These are phyloP conservation scores for Heterochromis multidens DNA, from an alignment of 2,113 vertebrate species.

Conservation along the genomic window DNA sequence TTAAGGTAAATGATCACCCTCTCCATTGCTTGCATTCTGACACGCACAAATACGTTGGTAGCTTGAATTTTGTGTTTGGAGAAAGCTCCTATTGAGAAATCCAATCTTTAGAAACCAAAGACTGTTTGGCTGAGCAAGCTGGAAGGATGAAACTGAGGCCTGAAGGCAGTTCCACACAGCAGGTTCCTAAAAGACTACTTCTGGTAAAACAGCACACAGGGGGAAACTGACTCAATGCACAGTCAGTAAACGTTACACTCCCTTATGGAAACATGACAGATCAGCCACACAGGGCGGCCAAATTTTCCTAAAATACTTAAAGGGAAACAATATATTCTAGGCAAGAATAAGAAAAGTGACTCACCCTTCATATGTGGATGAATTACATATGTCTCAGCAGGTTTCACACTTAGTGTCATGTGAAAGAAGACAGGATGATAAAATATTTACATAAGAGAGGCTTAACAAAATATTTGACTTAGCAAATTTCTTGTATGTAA, in stretches of 20 bases:
- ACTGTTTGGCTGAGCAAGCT: constrained; percentile 27
- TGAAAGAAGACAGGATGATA: background rate
- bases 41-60: background rate
- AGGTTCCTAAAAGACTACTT: constrained; percentile 58
- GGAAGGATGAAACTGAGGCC: constrained; percentile 50
- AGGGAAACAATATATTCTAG: background rate
- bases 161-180: constrained; percentile 37
- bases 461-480: background rate
- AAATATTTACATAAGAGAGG: background rate
- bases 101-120: background rate
- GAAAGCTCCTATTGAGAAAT: background rate
- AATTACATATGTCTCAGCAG: background rate
- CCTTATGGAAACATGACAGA: constrained; percentile 19
- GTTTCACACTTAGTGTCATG: background rate
- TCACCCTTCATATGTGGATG: background rate
- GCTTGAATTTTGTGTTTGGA: background rate
- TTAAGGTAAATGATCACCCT: background rate
- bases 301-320: background rate
- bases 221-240: constrained; percentile 49
- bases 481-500: background rate
- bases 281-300: background rate
- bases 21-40: background rate
- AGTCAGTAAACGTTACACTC: constrained; percentile 44
- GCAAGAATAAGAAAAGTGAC: background rate
- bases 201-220: constrained; percentile 54